phyloP scores from a whole-genome alignment of 2,888 invertebrate genomes.

The Nephrotoma flavescens region DNA sequence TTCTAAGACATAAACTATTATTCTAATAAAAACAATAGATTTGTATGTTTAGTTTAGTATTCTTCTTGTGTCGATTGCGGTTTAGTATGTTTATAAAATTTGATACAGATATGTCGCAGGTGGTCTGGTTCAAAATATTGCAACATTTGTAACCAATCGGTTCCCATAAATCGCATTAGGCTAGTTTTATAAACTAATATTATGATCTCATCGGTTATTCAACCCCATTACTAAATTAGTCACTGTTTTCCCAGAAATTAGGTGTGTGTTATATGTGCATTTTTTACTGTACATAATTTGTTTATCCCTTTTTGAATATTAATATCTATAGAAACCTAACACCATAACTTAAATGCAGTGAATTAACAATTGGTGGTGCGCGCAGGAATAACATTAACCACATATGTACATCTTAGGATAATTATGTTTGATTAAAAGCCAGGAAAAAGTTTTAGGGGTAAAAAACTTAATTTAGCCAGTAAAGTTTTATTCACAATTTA shows the following conservation, averaged over 20 bases:
- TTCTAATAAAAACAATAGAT: neutral
- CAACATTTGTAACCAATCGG: neutral
- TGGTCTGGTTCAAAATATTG: neutral
- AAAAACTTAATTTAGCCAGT: too few relatives aligned
- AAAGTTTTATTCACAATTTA: too few relatives aligned
- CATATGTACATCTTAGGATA: too few relatives aligned
- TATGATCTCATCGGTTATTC: neutral
- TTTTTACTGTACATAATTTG: neutral
- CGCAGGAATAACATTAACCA: too few relatives aligned
- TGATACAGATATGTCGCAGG: neutral
- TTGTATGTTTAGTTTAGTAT: neutral
- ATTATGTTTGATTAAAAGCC: too few relatives aligned
- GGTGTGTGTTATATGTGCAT: neutral
- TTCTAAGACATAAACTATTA: neutral
- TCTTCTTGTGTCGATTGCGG: neutral
- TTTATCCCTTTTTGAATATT: neutral
- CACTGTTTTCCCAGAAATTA: neutral
- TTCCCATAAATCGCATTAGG: neutral
- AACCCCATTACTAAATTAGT: neutral
- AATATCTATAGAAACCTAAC: neutral
- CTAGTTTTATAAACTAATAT: neutral
- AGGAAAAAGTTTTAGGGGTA: too few relatives aligned
- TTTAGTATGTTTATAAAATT: neutral
- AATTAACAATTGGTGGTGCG: too few relatives aligned
- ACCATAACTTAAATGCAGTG: neutral